Evolutionary conservation across 2,797 vertebrate genomes (phyloP), one percentile per base, ranked within the genome.

Genomic region (Melanitta fusca): DNA sequence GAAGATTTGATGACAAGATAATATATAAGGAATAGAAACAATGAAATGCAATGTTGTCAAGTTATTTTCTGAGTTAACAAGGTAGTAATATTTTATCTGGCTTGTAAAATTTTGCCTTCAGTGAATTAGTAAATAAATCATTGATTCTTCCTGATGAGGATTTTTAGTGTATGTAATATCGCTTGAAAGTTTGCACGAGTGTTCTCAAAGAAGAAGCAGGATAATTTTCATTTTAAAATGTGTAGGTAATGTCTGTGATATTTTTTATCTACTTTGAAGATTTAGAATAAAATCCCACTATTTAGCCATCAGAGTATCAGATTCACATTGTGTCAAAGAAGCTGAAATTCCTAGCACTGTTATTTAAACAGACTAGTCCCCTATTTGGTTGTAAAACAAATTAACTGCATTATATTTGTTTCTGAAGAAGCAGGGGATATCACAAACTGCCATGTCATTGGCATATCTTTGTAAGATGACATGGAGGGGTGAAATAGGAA

Each of bases 91-190:
- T 93, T 96, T 96, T 94, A 95, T 88, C 94, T 43, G 36, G 93
- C 88, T 94, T 94, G 69, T 91, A 96, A 96, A 96, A 96, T 94
- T 95, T 96, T 96, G 85, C 92, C 84, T 95, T 94, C 54, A 80
- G 65, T 94, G 85, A 91, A 96, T 96, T 97, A 95, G 83, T 95
- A 96, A 95, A 80, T 91, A 80, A 89, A 92, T 79, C 96, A 89
- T 94, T 96, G 73, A 81, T 85, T 95, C 69, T 80, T 95, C 28
- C 18, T 92, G 87, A 96, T 95, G 88, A 97, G 85, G 91, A 92
- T 90, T 96, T 89, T 96, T 91, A 94, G 54, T 24, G 2, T 64
- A 86, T 89, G 89, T 96, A 93, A 91, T 95, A 90, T 89, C 89
- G 91, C 90, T 95, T 95, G 87, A 95, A 96, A 87, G 65, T 91